phyloP scores from a whole-genome alignment of 2,888 invertebrate species.

The Drosophila histrio region DNA sequence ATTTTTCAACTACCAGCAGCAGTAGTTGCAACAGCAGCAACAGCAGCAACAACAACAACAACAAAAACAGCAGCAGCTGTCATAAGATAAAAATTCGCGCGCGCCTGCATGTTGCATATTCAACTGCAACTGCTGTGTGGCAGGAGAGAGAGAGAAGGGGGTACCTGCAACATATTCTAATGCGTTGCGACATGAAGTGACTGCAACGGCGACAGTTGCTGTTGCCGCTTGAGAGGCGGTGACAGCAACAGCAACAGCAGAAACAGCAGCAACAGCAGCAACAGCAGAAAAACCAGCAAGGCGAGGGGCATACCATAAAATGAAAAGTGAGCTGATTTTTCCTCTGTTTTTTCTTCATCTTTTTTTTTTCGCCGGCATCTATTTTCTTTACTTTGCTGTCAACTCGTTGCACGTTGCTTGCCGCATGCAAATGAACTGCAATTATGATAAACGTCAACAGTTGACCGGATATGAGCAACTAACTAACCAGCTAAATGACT shows the following conservation, averaged over 20 bases:
- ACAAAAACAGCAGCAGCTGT: slow-evolving; percentile 75
- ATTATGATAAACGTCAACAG: slow-evolving; percentile 83
- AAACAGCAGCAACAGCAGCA: slow-evolving; percentile 42
- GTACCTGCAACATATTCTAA: slow-evolving; percentile 78
- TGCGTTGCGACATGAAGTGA: slow-evolving; percentile 79
- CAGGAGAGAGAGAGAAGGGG: not conserved
- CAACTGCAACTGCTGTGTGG: slow-evolving; percentile 61
- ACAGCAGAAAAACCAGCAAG: slow-evolving; percentile 19
- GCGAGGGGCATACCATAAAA: slow-evolving; percentile 2
- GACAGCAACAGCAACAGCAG: slow-evolving; percentile 56
- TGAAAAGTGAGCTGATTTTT: slow-evolving; percentile 70
- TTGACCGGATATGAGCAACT: slow-evolving; percentile 82
- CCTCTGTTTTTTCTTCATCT: not conserved
- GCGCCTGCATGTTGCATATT: slow-evolving; percentile 78
- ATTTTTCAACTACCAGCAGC: slow-evolving; percentile 65
- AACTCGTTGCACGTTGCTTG: slow-evolving; percentile 21
- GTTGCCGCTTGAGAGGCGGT: slow-evolving; percentile 80
- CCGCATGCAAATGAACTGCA: slow-evolving; percentile 81
- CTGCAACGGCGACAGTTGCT: slow-evolving; percentile 80
- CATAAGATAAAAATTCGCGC: slow-evolving; percentile 82
- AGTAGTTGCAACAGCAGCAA: slow-evolving; percentile 70
- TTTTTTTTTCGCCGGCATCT: slow-evolving; percentile 23
- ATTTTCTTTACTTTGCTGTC: slow-evolving; percentile 29
- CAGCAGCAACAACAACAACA: slow-evolving; percentile 56
- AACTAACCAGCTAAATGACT: slow-evolving; percentile 58